Percentiles rank a stretch among this genome's conserved stretches.
phyloP scores from a whole-genome alignment of 2,888 invertebrate species.

The Monoplex corrugatus region DNA sequence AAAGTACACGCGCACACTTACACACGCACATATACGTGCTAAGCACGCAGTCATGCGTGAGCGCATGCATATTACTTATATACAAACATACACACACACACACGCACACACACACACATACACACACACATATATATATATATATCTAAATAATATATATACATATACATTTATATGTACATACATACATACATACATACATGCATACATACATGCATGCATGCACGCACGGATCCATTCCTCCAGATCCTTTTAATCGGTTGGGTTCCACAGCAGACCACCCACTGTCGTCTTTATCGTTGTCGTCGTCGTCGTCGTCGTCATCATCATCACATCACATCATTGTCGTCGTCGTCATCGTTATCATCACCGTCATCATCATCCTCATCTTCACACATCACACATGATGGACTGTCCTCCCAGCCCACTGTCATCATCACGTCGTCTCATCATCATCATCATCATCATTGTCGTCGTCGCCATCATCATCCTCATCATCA shows the following conservation, averaged over 20 bases:
- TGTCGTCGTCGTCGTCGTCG: neutral
- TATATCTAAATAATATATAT: too few relatives aligned
- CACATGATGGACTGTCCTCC: too few relatives aligned
- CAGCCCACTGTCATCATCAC: too few relatives aligned
- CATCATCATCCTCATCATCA: neutral
- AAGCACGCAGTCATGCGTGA: neutral
- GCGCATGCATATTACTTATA: neutral
- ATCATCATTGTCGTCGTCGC: neutral
- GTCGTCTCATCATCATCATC: constrained; percentile 3
- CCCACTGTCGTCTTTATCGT: neutral
- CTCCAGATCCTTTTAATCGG: too few relatives aligned
- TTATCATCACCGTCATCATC: neutral
- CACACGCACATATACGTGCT: neutral
- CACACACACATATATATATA: too few relatives aligned
- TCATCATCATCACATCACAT: neutral
- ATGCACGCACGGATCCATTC: too few relatives aligned
- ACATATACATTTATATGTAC: too few relatives aligned
- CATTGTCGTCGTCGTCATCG: neutral
- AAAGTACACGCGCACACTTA: neutral
- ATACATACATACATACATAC: too few relatives aligned
- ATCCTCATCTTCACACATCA: neutral
- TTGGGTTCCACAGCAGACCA: too few relatives aligned
- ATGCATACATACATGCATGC: too few relatives aligned
- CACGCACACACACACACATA: neutral
- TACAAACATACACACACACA: neutral